Evolutionary conservation across 2,797 vertebrate species (phyloP).

Genomic region (Cygnus olor): DNA sequence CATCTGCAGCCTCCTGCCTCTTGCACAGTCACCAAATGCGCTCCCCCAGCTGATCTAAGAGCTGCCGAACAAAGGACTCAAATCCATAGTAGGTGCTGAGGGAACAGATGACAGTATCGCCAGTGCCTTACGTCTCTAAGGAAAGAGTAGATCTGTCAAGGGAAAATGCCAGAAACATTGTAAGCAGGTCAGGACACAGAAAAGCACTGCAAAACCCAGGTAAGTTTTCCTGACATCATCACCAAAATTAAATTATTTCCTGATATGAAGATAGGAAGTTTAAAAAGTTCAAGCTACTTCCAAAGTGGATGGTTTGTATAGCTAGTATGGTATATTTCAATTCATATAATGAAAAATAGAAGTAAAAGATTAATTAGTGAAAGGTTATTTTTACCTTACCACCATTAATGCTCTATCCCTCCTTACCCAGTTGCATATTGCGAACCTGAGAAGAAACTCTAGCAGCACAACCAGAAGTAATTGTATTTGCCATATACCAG

Average conservation of each 20-base stretch:
- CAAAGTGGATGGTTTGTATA: background rate
- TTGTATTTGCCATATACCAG: background rate
- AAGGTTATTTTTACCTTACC: background rate
- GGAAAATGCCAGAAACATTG: background rate
- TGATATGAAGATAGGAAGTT: background rate
- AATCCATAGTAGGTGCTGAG: background rate
- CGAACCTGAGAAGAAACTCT: background rate
- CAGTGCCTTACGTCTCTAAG: background rate
- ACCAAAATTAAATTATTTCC: background rate
- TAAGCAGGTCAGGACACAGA: background rate
- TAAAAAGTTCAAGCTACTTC: background rate
- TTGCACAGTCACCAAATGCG: background rate
- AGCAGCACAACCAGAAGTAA: background rate
- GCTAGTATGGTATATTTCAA: background rate
- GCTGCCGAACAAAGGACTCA: background rate
- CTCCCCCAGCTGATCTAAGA: background rate
- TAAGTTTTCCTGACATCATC: background rate
- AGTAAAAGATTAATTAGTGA: background rate
- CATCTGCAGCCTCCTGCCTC: background rate
- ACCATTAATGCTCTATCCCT: background rate
- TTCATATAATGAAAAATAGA: background rate
- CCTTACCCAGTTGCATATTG: background rate
- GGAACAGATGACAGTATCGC: background rate
- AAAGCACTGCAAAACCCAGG: background rate
- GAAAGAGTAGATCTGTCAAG: background rate